Evolutionary conservation across 2,113 vertebrate species (phyloP).

Genomic region (Anguilla rostrata): DNA sequence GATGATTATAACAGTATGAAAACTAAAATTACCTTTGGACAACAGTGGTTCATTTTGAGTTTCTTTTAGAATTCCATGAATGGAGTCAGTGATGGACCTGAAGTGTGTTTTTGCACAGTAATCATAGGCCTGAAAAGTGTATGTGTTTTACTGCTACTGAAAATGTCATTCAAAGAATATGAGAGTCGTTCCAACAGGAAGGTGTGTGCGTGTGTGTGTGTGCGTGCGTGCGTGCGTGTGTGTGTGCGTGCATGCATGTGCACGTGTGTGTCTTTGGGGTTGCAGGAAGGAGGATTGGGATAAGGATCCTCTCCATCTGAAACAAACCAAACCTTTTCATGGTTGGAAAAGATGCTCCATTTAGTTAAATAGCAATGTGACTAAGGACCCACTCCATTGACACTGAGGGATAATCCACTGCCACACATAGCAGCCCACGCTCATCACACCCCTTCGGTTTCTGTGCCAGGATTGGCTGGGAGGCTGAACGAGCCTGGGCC

Average conservation of each 20-base stretch:
- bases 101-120: neutral
- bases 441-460: too few relatives aligned
- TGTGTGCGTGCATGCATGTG: too few relatives aligned
- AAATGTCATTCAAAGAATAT: neutral
- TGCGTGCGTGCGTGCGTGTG: too few relatives aligned
- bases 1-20: neutral
- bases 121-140: neutral
- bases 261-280: neutral
- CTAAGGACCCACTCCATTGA: too few relatives aligned
- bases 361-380: too few relatives aligned
- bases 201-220: too few relatives aligned
- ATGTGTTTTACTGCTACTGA: neutral
- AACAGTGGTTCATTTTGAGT: neutral
- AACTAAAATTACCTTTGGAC: neutral
- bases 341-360: too few relatives aligned
- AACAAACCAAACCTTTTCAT: neutral
- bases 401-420: too few relatives aligned
- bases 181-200: neutral
- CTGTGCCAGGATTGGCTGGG: too few relatives aligned
- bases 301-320: neutral
- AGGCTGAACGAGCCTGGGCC: too few relatives aligned
- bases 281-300: neutral
- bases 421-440: too few relatives aligned
- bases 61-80: neutral
- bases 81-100: neutral